A percentile compares a stretch with the other conserved stretches of the same genome.
Conservation (phyloP, 2,797 vertebrate genomes). For the Muscicapa striata region DNA sequence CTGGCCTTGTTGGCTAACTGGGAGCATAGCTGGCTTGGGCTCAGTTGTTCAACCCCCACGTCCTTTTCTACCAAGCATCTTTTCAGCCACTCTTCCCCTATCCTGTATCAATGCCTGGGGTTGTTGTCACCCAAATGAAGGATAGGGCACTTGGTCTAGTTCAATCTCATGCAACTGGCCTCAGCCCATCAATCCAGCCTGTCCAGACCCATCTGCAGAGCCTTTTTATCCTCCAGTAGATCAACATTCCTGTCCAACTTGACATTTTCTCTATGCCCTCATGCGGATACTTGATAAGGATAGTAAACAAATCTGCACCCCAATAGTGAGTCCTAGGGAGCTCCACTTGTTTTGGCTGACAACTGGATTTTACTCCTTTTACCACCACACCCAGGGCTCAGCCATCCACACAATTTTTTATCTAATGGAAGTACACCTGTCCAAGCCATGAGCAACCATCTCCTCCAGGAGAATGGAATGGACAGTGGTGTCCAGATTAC, state of each 20-base stretch:
- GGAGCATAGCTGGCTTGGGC: background rate
- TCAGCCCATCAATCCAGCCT: background rate
- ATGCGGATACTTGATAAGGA: background rate
- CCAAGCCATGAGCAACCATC: background rate
- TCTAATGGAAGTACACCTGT: background rate
- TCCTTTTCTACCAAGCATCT: background rate
- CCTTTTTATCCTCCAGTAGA: background rate
- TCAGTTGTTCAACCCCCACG: background rate
- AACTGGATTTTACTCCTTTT: background rate
- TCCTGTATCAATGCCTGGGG: background rate
- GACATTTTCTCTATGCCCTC: background rate
- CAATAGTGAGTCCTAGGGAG: background rate
- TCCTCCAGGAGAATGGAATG: background rate
- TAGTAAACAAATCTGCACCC: background rate
- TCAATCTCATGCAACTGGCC: fast-evolving
- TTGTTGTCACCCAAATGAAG: background rate
- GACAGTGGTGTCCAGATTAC: background rate
- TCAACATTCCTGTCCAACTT: background rate
- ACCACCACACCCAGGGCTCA: background rate
- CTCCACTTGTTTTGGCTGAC: no score
- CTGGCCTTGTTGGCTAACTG: background rate
- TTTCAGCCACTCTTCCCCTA: background rate
- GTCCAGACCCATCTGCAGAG: background rate
- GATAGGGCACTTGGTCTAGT: fast-evolving
- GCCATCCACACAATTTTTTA: background rate